Conservation (phyloP, 2,888 invertebrate species). For the Philopedon plagiatum region DNA sequence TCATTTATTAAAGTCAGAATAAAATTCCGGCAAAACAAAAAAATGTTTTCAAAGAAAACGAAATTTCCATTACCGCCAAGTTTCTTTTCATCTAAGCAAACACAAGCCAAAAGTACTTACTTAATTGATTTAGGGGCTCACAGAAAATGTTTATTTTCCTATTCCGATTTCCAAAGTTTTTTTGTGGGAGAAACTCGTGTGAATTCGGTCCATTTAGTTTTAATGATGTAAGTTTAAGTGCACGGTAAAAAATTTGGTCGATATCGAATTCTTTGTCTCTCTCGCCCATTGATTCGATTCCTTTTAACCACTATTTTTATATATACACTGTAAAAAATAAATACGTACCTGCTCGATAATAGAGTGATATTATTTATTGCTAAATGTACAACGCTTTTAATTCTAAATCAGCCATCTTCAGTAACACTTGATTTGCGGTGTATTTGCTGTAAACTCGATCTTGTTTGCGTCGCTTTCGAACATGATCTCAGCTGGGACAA, state of each 20-base stretch:
- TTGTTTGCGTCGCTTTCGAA: too few species aligned
- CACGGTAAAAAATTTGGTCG: background rate
- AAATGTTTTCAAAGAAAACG: slow-evolving; percentile 33
- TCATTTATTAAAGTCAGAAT: slow-evolving; percentile 33
- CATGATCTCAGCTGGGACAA: too few species aligned
- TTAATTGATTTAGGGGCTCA: slow-evolving; percentile 34
- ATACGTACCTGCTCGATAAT: too few species aligned
- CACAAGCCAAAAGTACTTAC: slow-evolving; percentile 34
- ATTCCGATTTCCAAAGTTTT: slow-evolving; percentile 15
- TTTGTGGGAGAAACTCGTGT: background rate
- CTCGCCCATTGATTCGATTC: too few species aligned
- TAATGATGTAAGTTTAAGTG: background rate
- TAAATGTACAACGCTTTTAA: too few species aligned
- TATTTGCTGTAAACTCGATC: too few species aligned
- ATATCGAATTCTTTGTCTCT: too few species aligned
- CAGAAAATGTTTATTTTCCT: slow-evolving; percentile 20
- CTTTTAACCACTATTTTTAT: too few species aligned
- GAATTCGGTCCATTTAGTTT: background rate
- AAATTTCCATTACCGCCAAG: slow-evolving; percentile 31
- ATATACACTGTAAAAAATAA: too few species aligned
- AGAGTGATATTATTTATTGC: too few species aligned
- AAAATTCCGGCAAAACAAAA: slow-evolving; percentile 14
- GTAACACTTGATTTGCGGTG: too few species aligned
- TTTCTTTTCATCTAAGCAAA: slow-evolving; percentile 36
- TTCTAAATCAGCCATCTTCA: too few species aligned